Base-by-base conservation (phyloP, 2,113 vertebrate species). In the Agapornis roseicollis region DNA sequence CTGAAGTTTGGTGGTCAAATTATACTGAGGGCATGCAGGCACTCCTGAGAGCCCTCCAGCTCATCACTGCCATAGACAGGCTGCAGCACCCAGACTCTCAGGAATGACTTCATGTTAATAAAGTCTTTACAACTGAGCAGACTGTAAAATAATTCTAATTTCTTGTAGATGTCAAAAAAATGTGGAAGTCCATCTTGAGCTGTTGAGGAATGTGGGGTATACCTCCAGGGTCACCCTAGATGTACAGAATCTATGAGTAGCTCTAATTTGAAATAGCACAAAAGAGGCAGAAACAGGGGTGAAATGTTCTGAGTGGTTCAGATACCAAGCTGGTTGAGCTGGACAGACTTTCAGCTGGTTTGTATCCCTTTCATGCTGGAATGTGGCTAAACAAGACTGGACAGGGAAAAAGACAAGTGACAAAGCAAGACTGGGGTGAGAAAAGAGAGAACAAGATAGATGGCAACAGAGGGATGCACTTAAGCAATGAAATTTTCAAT, bases 101-200 rank as follows among this genome's bases (percentile, higher is more conserved):
- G 72, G 69, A 69, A 60, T 49, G 4, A 61, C 33, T 95, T 94
- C 11, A 66, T 85, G 17, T 82, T 85, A 90, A 79, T 74, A 61
- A 68, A 68, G 22, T 81, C 61, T 87, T 84, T 71, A 78, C 65
- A 84, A 84, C 33, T 7, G 8, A 93, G 13, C 0, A 18, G 55
- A 74, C 27, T 69, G 58, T 35, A 64, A 85, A 71, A 22, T 44
- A 85, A 79, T 58, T 92, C 39, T 46, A 24, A 39, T 71, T 93
- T 85, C 28, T 90, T 66, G 37, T 58, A 81, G 41, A 84, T 84
- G 73, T 94, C 93, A 85, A 79, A 84, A 95, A 55, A 86, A 94
- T 61, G 27, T 61, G 15, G 10, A 86, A 56, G 44, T 60, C 65
- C 7, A 22, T 80, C 60, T 68, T 93, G 65, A 93, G 44, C 37